Evolutionary conservation across 2,888 invertebrate species (phyloP), one percentile per base, ranked within the genome.

Genomic region (Argyresthia goedartella): DNA sequence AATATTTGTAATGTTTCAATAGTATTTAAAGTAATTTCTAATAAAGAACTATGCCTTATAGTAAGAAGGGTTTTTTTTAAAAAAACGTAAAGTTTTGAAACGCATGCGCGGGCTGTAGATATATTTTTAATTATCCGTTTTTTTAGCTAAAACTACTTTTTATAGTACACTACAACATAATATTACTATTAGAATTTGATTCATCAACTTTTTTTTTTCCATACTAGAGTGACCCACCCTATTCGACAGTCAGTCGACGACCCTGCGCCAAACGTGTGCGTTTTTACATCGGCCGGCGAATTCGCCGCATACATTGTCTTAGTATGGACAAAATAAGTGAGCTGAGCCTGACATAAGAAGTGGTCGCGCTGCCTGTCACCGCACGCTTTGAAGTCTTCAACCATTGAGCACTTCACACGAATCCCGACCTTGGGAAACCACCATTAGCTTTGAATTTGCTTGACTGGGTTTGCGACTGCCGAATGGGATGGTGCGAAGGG

Each of bases 261-360:
- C 76, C 76, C 73, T 78, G 59, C 10, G 49, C 48, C 53, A 54
- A 25, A 55, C 54, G 59, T 63, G 62, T 64, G 54, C 62, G 62
- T 79, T 80, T 78, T 79, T 78, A 69, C 70, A 64, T 59, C 61
- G 59, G 67, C 59, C 66, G 63, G 68, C 71, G 70, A 72, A 78
- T 77, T 77, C 76, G 65, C 66, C 72, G 72, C 76, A 80, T 81
- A 74, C 72, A 73, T 77, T 77, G 77, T 74, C 81, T 79, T 74
- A 71, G 74, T 81, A 77, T 73, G 79, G 78, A 78, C 76, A 77
- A 80, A 80, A 78, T 81, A 80, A 80, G 79, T 76, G 76, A 76
- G 69, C 76, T 65, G 68, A 70, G 73, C 75, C 75, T 73, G 73
- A 67, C 65, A 55, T 69, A 81, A 79, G 76, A 78, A 79, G 68